These are phyloP conservation scores for Alligator mississippiensis DNA, from an alignment of 2,113 vertebrate species.

Conservation along the genomic window DNA sequence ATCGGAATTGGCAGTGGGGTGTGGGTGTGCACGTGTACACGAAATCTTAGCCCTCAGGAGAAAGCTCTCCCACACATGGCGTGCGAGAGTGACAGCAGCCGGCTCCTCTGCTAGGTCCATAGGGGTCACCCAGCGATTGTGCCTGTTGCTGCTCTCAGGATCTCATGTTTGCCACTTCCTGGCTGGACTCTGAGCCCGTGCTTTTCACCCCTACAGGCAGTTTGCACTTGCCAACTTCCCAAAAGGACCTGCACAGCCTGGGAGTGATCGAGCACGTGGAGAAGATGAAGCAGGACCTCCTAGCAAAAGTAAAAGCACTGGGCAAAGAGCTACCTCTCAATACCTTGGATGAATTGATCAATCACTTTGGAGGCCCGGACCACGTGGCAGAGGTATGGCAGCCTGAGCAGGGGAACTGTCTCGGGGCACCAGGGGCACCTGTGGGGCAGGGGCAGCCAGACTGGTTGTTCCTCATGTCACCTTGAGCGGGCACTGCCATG, in stretches of 20 bases:
- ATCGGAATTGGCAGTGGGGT: not conserved
- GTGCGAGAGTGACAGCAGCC: too few relatives aligned
- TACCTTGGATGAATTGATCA: constrained; percentile 94
- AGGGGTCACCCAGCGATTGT: not conserved
- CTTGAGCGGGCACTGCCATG: not conserved
- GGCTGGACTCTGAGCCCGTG: not conserved
- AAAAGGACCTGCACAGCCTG: constrained; percentile 62
- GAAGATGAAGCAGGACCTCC: constrained; percentile 89
- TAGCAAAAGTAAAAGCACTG: constrained; percentile 88
- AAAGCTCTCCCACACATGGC: not conserved
- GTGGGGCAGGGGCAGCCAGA: not conserved
- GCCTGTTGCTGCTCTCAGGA: fast-evolving
- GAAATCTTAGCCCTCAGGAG: fast-evolving
- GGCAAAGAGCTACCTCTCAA: constrained; percentile 97
- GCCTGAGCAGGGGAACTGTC: fast-evolving
- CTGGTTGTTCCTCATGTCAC: not conserved
- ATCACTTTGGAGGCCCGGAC: constrained; percentile 94
- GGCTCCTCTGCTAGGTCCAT: not conserved
- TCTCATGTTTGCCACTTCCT: not conserved
- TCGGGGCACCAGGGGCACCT: not conserved
- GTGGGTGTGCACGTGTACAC: not conserved
- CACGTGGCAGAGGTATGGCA: constrained; percentile 90
- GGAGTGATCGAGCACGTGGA: constrained; percentile 82
- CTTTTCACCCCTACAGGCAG: not conserved
- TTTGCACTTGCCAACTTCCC: constrained; percentile 37